A percentile compares a stretch with the other conserved stretches of the same genome.
These are phyloP conservation scores for Lepas anatifera DNA, from an alignment of 2,888 invertebrate genomes.

Conservation along the genomic window DNA sequence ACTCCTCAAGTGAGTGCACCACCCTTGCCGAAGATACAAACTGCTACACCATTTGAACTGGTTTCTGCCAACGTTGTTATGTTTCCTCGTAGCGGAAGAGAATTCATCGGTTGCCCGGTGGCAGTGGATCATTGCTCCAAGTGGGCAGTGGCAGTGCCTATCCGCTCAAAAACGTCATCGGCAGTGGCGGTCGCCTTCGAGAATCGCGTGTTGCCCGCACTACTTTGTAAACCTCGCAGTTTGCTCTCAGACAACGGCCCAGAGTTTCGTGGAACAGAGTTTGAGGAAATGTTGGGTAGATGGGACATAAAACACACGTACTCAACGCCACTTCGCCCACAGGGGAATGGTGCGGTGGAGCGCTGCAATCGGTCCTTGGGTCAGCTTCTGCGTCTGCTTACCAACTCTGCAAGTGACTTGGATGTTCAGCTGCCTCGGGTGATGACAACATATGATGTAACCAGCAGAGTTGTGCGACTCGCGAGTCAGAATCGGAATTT, in stretches of 20 bases:
- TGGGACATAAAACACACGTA: slow-evolving; percentile 10
- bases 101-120: background rate
- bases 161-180: background rate
- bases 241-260: slow-evolving; percentile 14
- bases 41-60: slow-evolving; percentile 9
- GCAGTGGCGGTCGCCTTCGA: slow-evolving; percentile 7
- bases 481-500: too few relatives aligned
- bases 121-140: slow-evolving; percentile 14
- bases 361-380: slow-evolving; percentile 11
- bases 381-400: background rate
- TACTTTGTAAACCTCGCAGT: background rate
- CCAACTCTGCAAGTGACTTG: background rate
- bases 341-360: slow-evolving; percentile 14
- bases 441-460: slow-evolving; percentile 4
- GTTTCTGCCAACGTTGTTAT: background rate
- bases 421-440: background rate
- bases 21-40: slow-evolving; percentile 10
- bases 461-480: too few relatives aligned
- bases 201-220: background rate
- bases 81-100: background rate
- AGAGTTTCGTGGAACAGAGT: slow-evolving; percentile 1
- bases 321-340: too few relatives aligned
- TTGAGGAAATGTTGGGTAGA: slow-evolving; percentile 1
- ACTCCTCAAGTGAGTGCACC: background rate
- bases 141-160: slow-evolving; percentile 12